Percentiles rank a stretch among this genome's conserved stretches.
Conservation (phyloP, 2,797 vertebrate genomes). For the Nannoperca obscura region DNA sequence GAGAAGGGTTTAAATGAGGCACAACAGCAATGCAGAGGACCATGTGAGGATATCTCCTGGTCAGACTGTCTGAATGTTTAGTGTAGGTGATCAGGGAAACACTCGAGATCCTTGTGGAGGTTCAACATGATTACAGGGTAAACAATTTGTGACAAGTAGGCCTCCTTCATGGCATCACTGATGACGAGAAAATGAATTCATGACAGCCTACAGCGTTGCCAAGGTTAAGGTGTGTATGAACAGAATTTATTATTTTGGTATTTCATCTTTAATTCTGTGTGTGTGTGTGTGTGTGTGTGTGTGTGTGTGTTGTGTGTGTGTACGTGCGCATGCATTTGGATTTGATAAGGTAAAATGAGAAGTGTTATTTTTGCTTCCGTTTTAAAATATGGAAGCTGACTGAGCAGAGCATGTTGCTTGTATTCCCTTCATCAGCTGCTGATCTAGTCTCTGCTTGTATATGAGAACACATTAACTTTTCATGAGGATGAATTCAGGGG, state of each 20-base stretch:
- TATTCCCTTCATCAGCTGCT: slow-evolving; percentile 40
- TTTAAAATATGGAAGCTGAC: slow-evolving; percentile 46
- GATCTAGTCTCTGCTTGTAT: slow-evolving; percentile 56
- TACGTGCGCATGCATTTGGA: not conserved
- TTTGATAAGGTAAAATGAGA: slow-evolving; percentile 32
- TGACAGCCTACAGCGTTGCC: slow-evolving; percentile 6
- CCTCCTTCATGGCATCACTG: slow-evolving; percentile 47
- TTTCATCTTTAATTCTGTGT: slow-evolving; percentile 38
- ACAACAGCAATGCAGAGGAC: slow-evolving; percentile 40
- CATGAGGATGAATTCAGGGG: slow-evolving; percentile 67
- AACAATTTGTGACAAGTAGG: slow-evolving; percentile 47
- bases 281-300: not conserved
- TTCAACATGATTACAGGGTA: slow-evolving; percentile 61
- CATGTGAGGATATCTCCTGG: slow-evolving; percentile 46
- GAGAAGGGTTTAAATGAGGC: slow-evolving; percentile 65
- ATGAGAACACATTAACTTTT: slow-evolving; percentile 69
- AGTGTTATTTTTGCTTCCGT: slow-evolving; percentile 24
- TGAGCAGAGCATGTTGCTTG: slow-evolving; percentile 31
- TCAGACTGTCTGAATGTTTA: slow-evolving; percentile 58
- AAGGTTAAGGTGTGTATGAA: slow-evolving; percentile 21
- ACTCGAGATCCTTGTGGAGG: slow-evolving; percentile 52
- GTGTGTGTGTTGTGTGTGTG: not conserved
- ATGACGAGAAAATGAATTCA: slow-evolving; percentile 47
- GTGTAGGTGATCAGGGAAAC: slow-evolving; percentile 53
- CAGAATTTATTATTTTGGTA: slow-evolving; percentile 35